Evolutionary conservation across 2,113 vertebrate genomes (phyloP), one percentile per base, ranked within the genome.

Genomic region (Indicator indicator): DNA sequence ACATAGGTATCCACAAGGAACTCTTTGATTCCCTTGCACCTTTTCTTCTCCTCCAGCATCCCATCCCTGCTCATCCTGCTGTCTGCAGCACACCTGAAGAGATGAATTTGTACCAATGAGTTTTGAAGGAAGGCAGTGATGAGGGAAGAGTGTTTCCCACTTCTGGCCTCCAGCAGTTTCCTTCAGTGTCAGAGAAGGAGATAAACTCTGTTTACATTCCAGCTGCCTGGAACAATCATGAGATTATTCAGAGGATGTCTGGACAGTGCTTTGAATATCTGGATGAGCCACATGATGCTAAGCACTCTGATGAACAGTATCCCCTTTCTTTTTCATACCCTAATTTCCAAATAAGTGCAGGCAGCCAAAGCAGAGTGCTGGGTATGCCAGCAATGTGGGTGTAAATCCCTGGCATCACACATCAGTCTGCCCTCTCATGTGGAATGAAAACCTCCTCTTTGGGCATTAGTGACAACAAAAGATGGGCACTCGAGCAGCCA

Each of bases 341-440:
- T 42, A 23, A 79, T 94, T 91, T 83, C 56, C 74, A 94, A 87
- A 92, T 38, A 72, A 44, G 46, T 28, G 6, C 50, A 79, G 84
- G 67, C 89, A 87, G 89, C n/a, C 92, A 93, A 84, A 94, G 44
- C 4, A 54, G 28, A 64, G 86, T 50, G 52, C 21, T 33, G 65
- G 68, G 70, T 74, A 94, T 78, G 94, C 90, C 86, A 95, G 90
- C 80, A 95, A 92, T 96, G 89, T 90, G 77, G 72, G 72, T 88
- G 62, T 65, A 94, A 96, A 96, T 94, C 95, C 92, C 88, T 83
- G 65, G 88, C 76, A 83, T 26, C 73, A 48, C 73, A 94, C 83
- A 88, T 90, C 83, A 93, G 48, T 94, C 74, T 60, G 94, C 33
- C 69, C 86, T 81, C 86, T 94, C 95, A 96, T 92, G 90, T 96